Conservation (phyloP, 2,888 invertebrate genomes). For the Patella pellucida region DNA sequence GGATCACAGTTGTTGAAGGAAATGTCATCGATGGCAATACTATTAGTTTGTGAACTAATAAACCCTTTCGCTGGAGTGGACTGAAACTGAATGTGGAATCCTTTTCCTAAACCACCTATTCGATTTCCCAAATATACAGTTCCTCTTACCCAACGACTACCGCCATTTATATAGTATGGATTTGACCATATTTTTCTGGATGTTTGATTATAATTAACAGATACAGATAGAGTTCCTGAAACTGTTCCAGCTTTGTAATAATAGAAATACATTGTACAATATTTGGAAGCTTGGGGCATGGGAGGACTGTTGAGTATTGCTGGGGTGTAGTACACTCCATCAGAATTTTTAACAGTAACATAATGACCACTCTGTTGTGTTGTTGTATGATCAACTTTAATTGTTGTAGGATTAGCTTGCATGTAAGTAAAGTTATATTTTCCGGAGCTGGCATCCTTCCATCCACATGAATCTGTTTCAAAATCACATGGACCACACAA, state of each 20-base stretch:
- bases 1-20: constrained; percentile 55
- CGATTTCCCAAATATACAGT: constrained; percentile 46
- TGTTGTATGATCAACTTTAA: constrained; percentile 46
- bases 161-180: constrained; percentile 14
- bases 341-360: constrained; percentile 51
- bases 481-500: constrained; percentile 64
- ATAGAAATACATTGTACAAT: constrained; percentile 59
- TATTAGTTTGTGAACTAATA: constrained; percentile 39
- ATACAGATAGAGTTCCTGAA: constrained; percentile 43
- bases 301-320: constrained; percentile 53
- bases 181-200: constrained; percentile 26
- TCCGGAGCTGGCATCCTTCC: constrained; percentile 58
- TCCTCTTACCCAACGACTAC: constrained; percentile 51
- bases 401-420: constrained; percentile 40
- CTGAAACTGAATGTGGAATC: constrained; percentile 41
- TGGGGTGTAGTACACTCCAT: constrained; percentile 43
- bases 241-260: constrained; percentile 56
- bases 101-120: constrained; percentile 35
- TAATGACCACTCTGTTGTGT: constrained; percentile 50
- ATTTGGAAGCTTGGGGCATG: constrained; percentile 43
- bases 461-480: constrained; percentile 59
- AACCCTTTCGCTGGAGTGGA: constrained; percentile 41
- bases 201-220: constrained; percentile 38
- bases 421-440: constrained; percentile 54
- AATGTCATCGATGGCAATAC: constrained; percentile 67